Percentiles rank a stretch among this genome's conserved stretches.
These are phyloP conservation scores for Drosophila nigricruria DNA, from an alignment of 2,888 invertebrate genomes.

Conservation along the genomic window DNA sequence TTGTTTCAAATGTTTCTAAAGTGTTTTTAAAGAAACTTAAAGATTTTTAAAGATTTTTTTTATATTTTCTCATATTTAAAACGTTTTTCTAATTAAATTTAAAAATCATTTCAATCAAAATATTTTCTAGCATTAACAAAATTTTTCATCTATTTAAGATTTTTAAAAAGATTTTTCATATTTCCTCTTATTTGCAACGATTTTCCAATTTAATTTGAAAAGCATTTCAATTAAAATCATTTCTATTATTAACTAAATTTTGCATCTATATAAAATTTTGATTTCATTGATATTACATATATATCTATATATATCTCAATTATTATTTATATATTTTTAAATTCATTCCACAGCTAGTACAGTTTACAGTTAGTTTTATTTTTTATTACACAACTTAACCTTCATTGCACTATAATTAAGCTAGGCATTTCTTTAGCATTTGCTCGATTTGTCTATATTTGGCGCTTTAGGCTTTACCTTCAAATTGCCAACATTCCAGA, in stretches of 20 bases:
- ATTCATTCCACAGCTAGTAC: not conserved
- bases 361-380: not conserved
- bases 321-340: not conserved
- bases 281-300: not conserved
- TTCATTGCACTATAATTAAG: conserved; percentile 30
- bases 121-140: not conserved
- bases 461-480: conserved; percentile 32
- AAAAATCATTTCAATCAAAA: not conserved
- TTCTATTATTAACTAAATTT: not conserved
- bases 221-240: too few species aligned
- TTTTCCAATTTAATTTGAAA: too few species aligned
- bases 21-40: not conserved
- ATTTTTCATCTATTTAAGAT: not conserved
- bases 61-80: not conserved
- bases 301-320: not conserved
- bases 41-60: not conserved
- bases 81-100: not conserved
- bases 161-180: too few species aligned
- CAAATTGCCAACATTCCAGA: conserved; percentile 22
- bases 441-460: conserved; percentile 35
- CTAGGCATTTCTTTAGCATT: conserved; percentile 21
- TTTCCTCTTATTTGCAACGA: too few species aligned
- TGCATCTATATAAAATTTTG: not conserved
- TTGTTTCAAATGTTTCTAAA: not conserved
- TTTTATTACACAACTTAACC: conserved; percentile 32